Conservation (phyloP, 2,797 vertebrate species). For the Urocyon cinereoargenteus region DNA sequence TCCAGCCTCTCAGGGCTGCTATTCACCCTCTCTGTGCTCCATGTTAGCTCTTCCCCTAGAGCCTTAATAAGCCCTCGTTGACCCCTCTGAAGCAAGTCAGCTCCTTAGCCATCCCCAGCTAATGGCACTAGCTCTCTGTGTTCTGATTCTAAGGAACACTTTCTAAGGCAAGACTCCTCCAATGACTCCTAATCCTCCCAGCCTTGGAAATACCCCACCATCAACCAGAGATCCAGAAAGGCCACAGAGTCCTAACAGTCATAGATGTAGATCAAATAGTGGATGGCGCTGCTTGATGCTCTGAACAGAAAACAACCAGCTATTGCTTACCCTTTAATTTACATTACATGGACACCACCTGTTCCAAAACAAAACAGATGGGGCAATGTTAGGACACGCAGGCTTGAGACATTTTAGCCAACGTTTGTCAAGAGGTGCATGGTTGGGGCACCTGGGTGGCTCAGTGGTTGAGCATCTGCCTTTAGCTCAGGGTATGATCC, state of each 20-base stretch:
- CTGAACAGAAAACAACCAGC: not conserved
- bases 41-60: not conserved
- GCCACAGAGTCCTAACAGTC: not conserved
- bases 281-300: not conserved
- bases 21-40: not conserved
- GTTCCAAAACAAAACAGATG: not conserved
- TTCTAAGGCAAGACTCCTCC: not conserved
- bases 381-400: too few species aligned
- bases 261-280: too few species aligned
- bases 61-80: accelerated
- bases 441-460: too few species aligned
- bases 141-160: not conserved
- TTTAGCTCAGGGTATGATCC: too few species aligned
- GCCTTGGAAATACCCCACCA: too few species aligned
- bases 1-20: accelerated
- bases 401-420: not conserved
- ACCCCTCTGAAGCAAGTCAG: not conserved
- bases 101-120: not conserved
- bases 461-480: too few species aligned
- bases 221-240: accelerated
- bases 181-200: not conserved
- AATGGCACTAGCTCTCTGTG: not conserved
- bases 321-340: not conserved
- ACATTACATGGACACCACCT: not conserved
- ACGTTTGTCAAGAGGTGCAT: not conserved